Evolutionary conservation across 2,888 invertebrate species (phyloP), one percentile per base, ranked within the genome.

Genomic region (Idaea biselata): DNA sequence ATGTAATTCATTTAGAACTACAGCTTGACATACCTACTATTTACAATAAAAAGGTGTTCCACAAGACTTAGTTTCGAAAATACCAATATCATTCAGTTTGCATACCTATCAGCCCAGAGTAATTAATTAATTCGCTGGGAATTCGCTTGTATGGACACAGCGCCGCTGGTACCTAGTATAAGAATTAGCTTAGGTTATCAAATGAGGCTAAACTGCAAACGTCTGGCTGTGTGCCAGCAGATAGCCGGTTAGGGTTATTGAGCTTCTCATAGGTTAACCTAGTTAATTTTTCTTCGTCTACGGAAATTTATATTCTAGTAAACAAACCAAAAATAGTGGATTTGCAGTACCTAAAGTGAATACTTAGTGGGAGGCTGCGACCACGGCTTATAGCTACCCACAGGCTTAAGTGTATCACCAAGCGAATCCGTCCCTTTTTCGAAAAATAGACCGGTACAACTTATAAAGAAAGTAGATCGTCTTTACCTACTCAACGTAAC

Each of bases 171-270:
- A 18, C 33, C 44, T 44, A 44, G 44, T 6, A 33, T 33, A 33
- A 33, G 44, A 44, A 44, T 44, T 44, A 44, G 44, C 44, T 44
- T 44, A 44, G 33, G 44, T 44, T 11, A 14, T 44, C 44, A 44
- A 44, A 44, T 44, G 44, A 44, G 44, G 11, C 44, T 44, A 44
- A 44, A 44, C 14, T 44, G 44, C 18, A 57, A 25, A 57, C 58
- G 33, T 8, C 44, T 44, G 44, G 44, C 44, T 44, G 3, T 11
- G 44, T 44, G 44, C 44, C 44, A 44, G 58, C 25, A 25, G 16
- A 16, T 58, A 18, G 56, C 56, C 17, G 44, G 44, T 44, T 44
- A 44, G 44, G 44, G 44, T 44, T 44, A 44, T 44, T 44, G 44
- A 44, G 44, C 7, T 44, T 44, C 44, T 44, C 44, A 44, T 44